Evolutionary conservation across 2,113 vertebrate species (phyloP).

Genomic region (Toxotes chatareus): DNA sequence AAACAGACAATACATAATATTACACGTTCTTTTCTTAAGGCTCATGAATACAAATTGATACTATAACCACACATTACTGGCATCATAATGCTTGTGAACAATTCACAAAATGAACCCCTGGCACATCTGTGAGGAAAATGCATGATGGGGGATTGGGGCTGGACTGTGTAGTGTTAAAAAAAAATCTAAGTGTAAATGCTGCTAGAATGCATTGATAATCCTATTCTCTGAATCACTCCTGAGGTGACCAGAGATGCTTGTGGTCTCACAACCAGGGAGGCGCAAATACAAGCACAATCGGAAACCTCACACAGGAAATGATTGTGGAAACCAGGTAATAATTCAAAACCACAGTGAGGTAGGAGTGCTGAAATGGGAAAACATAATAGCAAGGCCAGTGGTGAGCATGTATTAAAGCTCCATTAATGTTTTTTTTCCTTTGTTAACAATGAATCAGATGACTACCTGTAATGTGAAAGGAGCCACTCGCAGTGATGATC

Average conservation of each 20-base stretch:
- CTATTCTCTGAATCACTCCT: neutral
- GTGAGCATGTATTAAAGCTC: neutral
- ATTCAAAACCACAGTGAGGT: neutral
- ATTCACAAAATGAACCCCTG: neutral
- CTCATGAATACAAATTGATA: slow-evolving; percentile 25
- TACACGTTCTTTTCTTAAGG: neutral
- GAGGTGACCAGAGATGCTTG: slow-evolving; percentile 7
- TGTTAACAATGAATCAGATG: slow-evolving; percentile 1
- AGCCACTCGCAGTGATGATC: neutral
- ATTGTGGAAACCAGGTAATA: slow-evolving; percentile 3
- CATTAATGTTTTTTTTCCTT: neutral
- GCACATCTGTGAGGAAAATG: slow-evolving; percentile 1
- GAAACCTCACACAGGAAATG: neutral
- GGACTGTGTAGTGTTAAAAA: neutral
- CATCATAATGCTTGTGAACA: slow-evolving; percentile 2
- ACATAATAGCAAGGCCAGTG: neutral
- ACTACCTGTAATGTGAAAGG: neutral
- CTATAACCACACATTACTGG: neutral
- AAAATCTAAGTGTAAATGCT: neutral
- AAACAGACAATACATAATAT: neutral
- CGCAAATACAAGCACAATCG: slow-evolving; percentile 10
- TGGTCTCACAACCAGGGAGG: neutral
- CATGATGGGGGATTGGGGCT: slow-evolving; percentile 5
- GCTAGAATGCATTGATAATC: neutral
- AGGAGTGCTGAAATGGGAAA: neutral